phyloP scores from a whole-genome alignment of 1,140 invertebrate genomes.

The Brachionus angularis region DNA sequence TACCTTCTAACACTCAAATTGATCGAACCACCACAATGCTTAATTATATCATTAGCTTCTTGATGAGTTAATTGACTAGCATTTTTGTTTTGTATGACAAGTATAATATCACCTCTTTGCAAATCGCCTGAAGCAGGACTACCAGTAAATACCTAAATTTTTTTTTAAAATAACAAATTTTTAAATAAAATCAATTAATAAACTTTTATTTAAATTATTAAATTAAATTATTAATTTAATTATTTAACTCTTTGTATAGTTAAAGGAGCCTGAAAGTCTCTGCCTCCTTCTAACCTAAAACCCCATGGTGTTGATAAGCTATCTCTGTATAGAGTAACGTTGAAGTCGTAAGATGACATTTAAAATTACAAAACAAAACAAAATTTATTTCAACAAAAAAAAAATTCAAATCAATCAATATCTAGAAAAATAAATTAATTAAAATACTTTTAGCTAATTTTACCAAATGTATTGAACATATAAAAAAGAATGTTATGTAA shows the following conservation, averaged over 20 bases:
- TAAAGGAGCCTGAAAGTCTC: conserved; percentile 79
- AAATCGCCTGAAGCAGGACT: conserved; percentile 70
- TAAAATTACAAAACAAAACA: conserved; percentile 57
- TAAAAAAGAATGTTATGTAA: not conserved
- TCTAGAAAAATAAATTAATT: conserved; percentile 29
- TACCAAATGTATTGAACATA: not conserved
- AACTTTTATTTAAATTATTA: conserved; percentile 21
- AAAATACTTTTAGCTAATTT: conserved; percentile 3
- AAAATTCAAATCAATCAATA: not conserved
- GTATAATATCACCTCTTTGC: conserved; percentile 78
- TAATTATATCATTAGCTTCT: conserved; percentile 81
- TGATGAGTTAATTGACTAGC: conserved; percentile 76
- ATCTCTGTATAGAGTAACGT: conserved; percentile 66
- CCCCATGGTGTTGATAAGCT: conserved; percentile 76
- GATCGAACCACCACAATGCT: conserved; percentile 64
- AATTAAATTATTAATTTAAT: not conserved
- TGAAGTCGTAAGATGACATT: conserved; percentile 45
- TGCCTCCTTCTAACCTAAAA: conserved; percentile 80
- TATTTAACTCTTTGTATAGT: conserved; percentile 78
- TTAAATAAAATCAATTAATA: not conserved
- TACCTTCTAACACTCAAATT: conserved; percentile 53
- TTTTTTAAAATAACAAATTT: conserved; percentile 51
- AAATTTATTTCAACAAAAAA: not conserved
- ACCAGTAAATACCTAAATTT: conserved; percentile 65
- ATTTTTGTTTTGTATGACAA: conserved; percentile 80